These are phyloP conservation scores for Spinibarbus caldwelli DNA, from an alignment of 2,797 vertebrate species.

Conservation along the genomic window DNA sequence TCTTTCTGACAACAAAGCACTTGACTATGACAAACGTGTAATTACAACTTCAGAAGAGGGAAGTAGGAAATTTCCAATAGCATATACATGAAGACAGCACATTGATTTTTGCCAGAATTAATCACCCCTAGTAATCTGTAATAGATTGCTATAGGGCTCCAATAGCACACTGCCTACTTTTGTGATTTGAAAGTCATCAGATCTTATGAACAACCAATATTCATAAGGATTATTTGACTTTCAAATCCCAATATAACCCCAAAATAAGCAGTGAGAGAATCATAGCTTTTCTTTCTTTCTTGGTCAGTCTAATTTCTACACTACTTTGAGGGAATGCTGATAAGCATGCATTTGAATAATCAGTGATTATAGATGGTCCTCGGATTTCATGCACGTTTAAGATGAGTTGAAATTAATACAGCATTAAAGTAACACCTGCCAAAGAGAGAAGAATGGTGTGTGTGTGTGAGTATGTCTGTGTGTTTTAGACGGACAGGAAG, in stretches of 20 bases:
- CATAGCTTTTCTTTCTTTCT: background rate
- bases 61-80: background rate
- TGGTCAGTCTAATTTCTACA: background rate
- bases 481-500: constrained; percentile 49
- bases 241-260: background rate
- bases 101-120: background rate
- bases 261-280: constrained; percentile 6
- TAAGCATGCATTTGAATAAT: constrained; percentile 43
- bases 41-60: background rate
- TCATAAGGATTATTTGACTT: background rate
- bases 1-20: background rate
- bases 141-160: background rate
- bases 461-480: constrained; percentile 40
- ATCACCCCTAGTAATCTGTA: background rate
- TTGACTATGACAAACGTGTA: background rate
- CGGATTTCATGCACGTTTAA: constrained; percentile 38
- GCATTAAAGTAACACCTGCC: constrained; percentile 70
- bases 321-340: constrained; percentile 24
- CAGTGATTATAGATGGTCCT: constrained; percentile 26
- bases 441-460: constrained; percentile 37
- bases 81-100: background rate
- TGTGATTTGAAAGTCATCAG: background rate
- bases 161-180: background rate
- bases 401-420: constrained; percentile 27
- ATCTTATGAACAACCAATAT: background rate